Conservation (phyloP, 92 coral and sea anemone species). For the Desmophyllum pertusum region DNA sequence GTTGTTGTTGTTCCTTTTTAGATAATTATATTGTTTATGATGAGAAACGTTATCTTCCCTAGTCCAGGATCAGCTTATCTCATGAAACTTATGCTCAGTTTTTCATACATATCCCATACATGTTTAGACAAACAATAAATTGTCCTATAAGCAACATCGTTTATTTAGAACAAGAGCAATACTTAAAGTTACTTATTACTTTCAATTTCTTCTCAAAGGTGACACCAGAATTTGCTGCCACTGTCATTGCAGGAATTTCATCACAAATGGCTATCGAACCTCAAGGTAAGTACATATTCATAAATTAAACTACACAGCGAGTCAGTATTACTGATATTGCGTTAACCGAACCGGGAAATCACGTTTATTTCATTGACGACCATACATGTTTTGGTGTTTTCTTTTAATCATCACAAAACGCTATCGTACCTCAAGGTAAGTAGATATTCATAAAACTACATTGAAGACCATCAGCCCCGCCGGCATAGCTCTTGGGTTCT, state of each 20-base stretch:
- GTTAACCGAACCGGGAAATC: background rate
- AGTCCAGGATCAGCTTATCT: too few relatives aligned
- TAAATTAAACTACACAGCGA: too few relatives aligned
- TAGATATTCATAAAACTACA: too few relatives aligned
- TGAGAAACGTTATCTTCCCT: background rate
- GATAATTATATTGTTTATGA: background rate
- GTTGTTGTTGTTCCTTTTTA: background rate
- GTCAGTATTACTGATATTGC: background rate
- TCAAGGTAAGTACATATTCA: background rate
- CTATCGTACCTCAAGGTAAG: too few relatives aligned
- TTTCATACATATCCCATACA: too few relatives aligned
- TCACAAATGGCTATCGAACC: background rate
- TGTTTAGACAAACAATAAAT: too few relatives aligned
- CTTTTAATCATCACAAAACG: background rate
- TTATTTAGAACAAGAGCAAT: too few relatives aligned
- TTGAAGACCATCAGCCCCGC: too few relatives aligned
- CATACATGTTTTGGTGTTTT: background rate
- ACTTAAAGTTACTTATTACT: background rate
- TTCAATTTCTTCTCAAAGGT: conserved; percentile 1
- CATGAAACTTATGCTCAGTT: too few relatives aligned
- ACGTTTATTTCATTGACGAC: background rate
- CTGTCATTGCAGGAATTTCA: background rate
- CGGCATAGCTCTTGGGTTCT: too few relatives aligned
- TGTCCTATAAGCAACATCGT: too few relatives aligned
- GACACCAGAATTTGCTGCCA: conserved; percentile 10